These are phyloP conservation scores for Grus americana DNA, from an alignment of 2,113 vertebrate species.

Conservation along the genomic window DNA sequence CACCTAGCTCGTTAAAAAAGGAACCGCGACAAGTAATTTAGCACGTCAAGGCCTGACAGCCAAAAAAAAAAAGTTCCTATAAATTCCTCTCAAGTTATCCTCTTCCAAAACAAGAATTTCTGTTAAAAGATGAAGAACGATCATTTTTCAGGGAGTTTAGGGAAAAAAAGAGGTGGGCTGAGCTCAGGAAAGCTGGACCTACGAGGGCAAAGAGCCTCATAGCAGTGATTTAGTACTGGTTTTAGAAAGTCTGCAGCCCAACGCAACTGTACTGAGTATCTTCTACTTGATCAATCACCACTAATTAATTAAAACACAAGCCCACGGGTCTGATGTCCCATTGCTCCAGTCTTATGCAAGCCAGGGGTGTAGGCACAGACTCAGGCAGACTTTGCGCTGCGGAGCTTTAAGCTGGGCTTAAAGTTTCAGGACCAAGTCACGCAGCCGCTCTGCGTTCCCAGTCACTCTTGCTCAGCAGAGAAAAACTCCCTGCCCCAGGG, in stretches of 20 bases:
- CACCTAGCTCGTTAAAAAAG: neutral
- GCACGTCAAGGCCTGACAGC: neutral
- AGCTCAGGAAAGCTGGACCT: neutral
- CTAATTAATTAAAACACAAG: neutral
- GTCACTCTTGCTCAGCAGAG: too few relatives aligned
- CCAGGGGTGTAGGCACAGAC: fast-evolving
- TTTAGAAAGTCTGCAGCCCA: neutral
- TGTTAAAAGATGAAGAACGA: neutral
- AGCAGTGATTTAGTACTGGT: neutral
- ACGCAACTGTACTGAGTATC: too few relatives aligned
- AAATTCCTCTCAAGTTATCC: neutral
- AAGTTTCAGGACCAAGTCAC: neutral
- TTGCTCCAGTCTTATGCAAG: too few relatives aligned
- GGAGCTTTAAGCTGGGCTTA: neutral
- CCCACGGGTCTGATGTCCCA: too few relatives aligned
- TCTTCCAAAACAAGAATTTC: neutral
- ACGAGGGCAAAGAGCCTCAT: fast-evolving
- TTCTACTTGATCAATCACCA: neutral
- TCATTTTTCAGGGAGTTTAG: neutral
- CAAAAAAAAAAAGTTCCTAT: neutral
- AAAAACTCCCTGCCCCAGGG: neutral
- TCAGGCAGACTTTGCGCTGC: neutral
- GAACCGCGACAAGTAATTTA: neutral
- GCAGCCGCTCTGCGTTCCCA: neutral
- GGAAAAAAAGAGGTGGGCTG: neutral